Evolutionary conservation across 30 jellyfish, hydroid and myxozoan genomes (phyloP), one percentile per base, ranked within the genome.

Genomic region (Turritopsis rubra): DNA sequence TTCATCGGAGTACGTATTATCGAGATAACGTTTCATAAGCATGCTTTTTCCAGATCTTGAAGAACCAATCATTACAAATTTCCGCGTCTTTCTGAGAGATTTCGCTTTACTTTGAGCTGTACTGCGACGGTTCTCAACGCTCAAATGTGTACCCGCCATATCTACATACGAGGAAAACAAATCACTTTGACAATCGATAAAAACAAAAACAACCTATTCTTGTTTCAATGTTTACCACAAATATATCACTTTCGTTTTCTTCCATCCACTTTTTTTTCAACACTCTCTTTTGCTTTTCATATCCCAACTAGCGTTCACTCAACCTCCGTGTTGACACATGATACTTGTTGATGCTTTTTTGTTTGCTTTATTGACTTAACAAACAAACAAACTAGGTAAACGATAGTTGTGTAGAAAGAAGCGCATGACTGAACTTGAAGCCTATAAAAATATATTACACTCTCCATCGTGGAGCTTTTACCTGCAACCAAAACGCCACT

Each of bases 21-120:
- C 81, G 60, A 83, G 89, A 72, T 24, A 83, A 29, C 90, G 88
- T 22, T 83, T 83, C 28, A 83, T 18, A 18, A 83, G 54, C 7
- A 82, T 75, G 20, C 78, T 83, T 83, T 83, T 83, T 24, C 90
- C 90, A 72, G 68, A 27, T 52, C 1, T 83, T 20, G 85, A 18
- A 19, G 84, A 28, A 18, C 90, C 90, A 52, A 83, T 26, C 52
- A 83, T 13, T 54, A 75, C 65, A 19, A 83, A 29, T 72, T 75
- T 29, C 20, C 88, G 54, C 18, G 88, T 74, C 53, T 72, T 73
- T 23, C 90, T 25, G 41, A 29, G 60, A 20, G 60, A n/a, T 29
- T 54, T 73, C 20, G 79, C 79, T 16, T 28, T 72, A 0, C 81
- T 41, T 52, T 80, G 81, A 1, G 87, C 87, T 1, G 82, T 52